phyloP scores from a whole-genome alignment of 2,888 invertebrate genomes.

The Strigamia crassipes region DNA sequence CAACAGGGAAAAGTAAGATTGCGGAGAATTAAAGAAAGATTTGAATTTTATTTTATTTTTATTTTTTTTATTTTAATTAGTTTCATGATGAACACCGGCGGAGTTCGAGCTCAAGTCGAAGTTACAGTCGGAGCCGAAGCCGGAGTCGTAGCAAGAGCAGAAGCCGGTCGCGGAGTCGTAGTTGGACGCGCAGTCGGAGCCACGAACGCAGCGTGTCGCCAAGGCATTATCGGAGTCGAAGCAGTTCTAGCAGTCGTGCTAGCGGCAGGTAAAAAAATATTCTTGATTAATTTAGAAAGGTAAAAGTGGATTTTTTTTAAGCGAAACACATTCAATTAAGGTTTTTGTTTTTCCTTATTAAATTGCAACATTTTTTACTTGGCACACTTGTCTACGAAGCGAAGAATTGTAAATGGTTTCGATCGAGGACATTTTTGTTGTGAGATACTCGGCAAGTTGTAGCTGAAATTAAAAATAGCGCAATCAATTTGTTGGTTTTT shows the following conservation, averaged over 20 bases:
- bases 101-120: constrained; percentile 19
- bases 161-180: constrained; percentile 5
- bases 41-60: background rate
- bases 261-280: constrained; percentile 36
- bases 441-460: no score
- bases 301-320: no score
- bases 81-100: constrained; percentile 35
- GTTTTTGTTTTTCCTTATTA: no score
- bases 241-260: constrained; percentile 44
- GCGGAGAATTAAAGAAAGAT: background rate
- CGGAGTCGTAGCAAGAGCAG: background rate
- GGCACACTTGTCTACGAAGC: no score
- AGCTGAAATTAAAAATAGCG: no score
- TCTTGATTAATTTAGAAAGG: background rate
- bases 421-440: no score
- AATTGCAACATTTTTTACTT: no score
- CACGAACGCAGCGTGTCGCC: constrained; percentile 42
- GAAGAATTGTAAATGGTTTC: no score
- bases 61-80: background rate
- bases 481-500: no score
- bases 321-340: no score
- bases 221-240: constrained; percentile 22
- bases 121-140: constrained; percentile 37
- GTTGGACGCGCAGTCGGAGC: constrained; percentile 44
- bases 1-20: constrained; percentile 2